Evolutionary conservation across 2,888 invertebrate species (phyloP).

Genomic region (Drosophila nigricruria): DNA sequence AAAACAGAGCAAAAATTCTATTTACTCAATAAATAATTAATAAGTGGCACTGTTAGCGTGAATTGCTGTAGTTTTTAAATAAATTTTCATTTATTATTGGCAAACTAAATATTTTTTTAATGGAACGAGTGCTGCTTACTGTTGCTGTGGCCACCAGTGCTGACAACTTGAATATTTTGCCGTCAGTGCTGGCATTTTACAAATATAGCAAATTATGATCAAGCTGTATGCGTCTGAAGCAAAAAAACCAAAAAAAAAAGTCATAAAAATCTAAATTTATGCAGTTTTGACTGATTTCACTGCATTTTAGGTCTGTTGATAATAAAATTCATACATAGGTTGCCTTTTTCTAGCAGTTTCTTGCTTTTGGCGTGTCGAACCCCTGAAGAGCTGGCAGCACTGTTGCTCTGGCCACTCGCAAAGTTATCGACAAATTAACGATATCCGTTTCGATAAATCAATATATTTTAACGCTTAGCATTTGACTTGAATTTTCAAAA

Average conservation of each 20-base stretch:
- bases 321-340: no score
- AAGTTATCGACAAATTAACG: constrained; percentile 18
- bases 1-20: not conserved
- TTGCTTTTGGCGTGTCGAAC: no score
- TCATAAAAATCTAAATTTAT: no score
- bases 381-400: no score
- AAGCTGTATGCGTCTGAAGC: no score
- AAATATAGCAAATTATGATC: no score
- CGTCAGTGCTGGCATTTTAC: no score
- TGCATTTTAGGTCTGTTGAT: no score
- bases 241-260: no score
- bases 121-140: constrained; percentile 42
- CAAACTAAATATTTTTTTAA: constrained; percentile 16
- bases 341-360: no score
- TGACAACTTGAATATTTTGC: no score
- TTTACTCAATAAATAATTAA: not conserved
- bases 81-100: constrained; percentile 51
- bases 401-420: constrained; percentile 15
- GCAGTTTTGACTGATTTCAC: no score
- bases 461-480: not conserved
- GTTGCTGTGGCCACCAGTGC: constrained; percentile 47
- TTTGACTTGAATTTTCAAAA: constrained; percentile 1
- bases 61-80: constrained; percentile 7
- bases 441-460: not conserved
- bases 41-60: not conserved